A percentile compares a stretch with the other conserved stretches of the same genome.
Evolutionary conservation across 2,113 vertebrate genomes (phyloP).

Genomic region (Phalacrocorax pelagicus): DNA sequence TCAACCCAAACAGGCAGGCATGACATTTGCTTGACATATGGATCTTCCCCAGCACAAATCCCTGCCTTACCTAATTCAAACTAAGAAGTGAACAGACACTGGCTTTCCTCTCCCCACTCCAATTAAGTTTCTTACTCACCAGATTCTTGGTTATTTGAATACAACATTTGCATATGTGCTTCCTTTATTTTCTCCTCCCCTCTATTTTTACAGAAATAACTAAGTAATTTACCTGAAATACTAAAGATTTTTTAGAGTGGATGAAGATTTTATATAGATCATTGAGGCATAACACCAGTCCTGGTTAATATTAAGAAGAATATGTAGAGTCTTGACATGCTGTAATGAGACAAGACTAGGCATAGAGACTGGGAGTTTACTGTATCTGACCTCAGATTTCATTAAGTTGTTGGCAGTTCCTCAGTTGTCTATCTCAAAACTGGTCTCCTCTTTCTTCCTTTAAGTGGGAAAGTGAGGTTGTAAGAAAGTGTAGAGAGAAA

Average conservation of each 20-base stretch:
- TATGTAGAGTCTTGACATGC: not conserved
- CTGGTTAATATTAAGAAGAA: not conserved
- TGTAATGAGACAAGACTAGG: not conserved
- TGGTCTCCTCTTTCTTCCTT: not conserved
- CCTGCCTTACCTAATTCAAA: not conserved
- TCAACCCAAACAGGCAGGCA: not conserved
- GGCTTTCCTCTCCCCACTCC: not conserved
- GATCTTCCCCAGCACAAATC: not conserved
- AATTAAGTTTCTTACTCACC: not conserved
- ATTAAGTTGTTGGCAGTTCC: not conserved
- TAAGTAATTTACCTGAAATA: not conserved
- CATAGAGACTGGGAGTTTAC: not conserved
- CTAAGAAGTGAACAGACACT: not conserved
- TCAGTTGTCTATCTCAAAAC: not conserved
- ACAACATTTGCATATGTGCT: accelerated
- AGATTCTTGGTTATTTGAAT: not conserved
- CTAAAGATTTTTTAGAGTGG: not conserved
- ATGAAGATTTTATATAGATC: not conserved
- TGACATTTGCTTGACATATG: conserved; percentile 40
- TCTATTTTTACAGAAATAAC: not conserved
- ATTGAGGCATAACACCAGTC: not conserved
- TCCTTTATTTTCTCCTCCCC: not conserved
- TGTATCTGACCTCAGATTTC: not conserved
- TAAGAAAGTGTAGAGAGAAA: not conserved
- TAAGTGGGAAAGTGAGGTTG: not conserved